Percentiles rank a stretch among this genome's conserved stretches.
Evolutionary conservation across 2,113 vertebrate species (phyloP).

Genomic region (Calonectris borealis): DNA sequence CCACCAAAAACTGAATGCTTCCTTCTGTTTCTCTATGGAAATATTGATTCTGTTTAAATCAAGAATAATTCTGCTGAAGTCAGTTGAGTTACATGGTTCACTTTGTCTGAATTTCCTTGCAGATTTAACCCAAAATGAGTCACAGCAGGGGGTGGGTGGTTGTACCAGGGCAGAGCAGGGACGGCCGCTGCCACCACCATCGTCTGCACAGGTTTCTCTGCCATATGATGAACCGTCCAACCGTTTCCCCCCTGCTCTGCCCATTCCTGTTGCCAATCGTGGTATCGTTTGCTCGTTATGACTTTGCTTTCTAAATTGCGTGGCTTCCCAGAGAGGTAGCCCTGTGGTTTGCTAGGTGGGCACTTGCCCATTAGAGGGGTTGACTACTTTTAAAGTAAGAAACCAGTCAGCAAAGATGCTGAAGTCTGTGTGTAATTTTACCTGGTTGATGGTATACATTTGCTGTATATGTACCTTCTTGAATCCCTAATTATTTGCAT

Average conservation of each 20-base stretch:
- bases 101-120: background rate
- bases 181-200: background rate
- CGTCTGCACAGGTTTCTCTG: background rate
- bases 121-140: background rate
- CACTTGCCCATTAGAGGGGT: background rate
- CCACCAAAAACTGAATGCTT: background rate
- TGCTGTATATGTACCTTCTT: background rate
- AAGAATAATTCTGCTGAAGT: background rate
- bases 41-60: background rate
- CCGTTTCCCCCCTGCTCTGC: background rate
- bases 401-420: background rate
- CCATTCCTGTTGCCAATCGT: background rate
- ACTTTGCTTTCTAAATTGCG: background rate
- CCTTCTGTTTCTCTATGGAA: background rate
- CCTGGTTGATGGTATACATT: background rate
- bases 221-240: fast-evolving
- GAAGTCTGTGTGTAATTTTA: background rate
- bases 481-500: background rate
- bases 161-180: background rate
- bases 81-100: background rate
- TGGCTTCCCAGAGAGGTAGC: background rate
- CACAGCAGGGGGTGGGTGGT: background rate
- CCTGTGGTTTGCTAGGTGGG: background rate
- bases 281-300: fast-evolving
- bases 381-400: background rate